Evolutionary conservation across 2,888 invertebrate species (phyloP).

Genomic region (Folsomia manolachei): DNA sequence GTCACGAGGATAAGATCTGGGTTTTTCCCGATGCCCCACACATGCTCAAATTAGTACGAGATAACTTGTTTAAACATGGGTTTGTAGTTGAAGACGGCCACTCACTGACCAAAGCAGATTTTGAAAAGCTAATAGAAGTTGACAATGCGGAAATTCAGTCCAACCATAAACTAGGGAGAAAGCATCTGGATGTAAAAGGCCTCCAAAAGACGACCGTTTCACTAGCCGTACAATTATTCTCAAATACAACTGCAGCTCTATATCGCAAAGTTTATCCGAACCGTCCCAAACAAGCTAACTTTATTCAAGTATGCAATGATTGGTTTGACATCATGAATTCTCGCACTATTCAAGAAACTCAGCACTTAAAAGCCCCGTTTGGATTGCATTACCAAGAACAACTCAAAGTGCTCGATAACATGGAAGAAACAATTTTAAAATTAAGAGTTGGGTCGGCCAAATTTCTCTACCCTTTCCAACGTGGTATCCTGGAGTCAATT

Average conservation of each 20-base stretch:
- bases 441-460: background rate
- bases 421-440: background rate
- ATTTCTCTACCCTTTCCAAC: constrained; percentile 5
- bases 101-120: background rate
- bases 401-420: background rate
- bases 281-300: background rate
- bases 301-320: background rate
- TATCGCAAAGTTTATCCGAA: background rate
- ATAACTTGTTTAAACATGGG: background rate
- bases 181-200: background rate
- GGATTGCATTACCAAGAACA: background rate
- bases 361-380: background rate
- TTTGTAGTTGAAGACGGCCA: background rate
- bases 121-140: background rate
- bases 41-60: background rate
- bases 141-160: background rate
- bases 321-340: constrained; percentile 1
- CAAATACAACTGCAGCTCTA: background rate
- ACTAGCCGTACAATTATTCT: background rate
- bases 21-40: background rate
- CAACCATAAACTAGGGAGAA: background rate
- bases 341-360: background rate
- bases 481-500: background rate
- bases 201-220: background rate
- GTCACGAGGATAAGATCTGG: background rate